A percentile compares a stretch with the other conserved stretches of the same genome.
Conservation (phyloP, 2,888 invertebrate species). For the Drosophila anomelani region DNA sequence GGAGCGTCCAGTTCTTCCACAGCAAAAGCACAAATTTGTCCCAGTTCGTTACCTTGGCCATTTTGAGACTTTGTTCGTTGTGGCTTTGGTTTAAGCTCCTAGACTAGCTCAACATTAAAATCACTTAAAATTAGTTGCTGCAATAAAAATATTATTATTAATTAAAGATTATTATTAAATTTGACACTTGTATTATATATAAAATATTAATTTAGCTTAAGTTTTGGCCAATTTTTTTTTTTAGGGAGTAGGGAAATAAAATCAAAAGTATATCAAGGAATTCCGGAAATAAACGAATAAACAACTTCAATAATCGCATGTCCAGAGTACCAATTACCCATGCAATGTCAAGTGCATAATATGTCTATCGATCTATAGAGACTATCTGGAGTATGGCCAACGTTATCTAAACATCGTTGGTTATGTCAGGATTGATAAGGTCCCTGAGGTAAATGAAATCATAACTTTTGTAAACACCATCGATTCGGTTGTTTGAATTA, state of each 20-base stretch:
- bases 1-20: constrained; percentile 94
- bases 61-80: constrained; percentile 42
- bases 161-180: no score
- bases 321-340: not conserved
- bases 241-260: no score
- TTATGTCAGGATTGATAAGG: constrained; percentile 16
- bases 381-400: not conserved
- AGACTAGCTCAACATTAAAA: constrained; percentile 33
- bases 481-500: not conserved
- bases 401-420: constrained; percentile 22
- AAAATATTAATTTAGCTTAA: no score
- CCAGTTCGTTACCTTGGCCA: constrained; percentile 80
- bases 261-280: not conserved
- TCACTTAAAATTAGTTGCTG: constrained; percentile 30
- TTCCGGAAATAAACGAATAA: constrained; percentile 7
- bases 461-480: constrained; percentile 16
- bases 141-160: not conserved
- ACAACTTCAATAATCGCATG: not conserved
- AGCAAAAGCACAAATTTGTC: constrained; percentile 89
- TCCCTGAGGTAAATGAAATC: constrained; percentile 1
- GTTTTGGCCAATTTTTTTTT: no score
- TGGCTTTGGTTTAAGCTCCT: constrained; percentile 13
- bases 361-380: not conserved
- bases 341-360: constrained; percentile 28
- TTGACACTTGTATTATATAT: no score